A percentile compares a stretch with the other conserved stretches of the same genome.
phyloP scores from a whole-genome alignment of 2,888 invertebrate genomes.

The Callinectes sapidus region DNA sequence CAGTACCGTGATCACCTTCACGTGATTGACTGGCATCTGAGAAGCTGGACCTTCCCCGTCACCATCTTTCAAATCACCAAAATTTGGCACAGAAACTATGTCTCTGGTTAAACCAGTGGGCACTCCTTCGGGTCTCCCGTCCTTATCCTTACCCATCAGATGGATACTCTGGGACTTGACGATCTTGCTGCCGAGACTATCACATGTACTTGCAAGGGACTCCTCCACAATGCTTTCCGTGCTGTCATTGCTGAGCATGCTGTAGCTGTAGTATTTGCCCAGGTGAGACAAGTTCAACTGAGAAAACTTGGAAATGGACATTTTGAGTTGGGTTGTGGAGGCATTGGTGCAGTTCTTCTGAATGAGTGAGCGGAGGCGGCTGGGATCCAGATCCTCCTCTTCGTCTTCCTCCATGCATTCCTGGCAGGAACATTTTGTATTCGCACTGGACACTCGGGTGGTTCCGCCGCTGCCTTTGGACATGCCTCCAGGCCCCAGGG shows the following conservation, averaged over 20 bases:
- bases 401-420: slow-evolving; percentile 77
- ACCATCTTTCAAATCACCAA: slow-evolving; percentile 69
- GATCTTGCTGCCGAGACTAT: slow-evolving; percentile 70
- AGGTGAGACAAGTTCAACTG: slow-evolving; percentile 83
- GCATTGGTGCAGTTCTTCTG: slow-evolving; percentile 71
- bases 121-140: slow-evolving; percentile 31
- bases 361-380: slow-evolving; percentile 65
- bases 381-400: slow-evolving; percentile 70
- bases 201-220: slow-evolving; percentile 71
- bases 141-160: slow-evolving; percentile 69
- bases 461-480: not conserved
- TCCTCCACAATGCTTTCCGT: slow-evolving; percentile 79
- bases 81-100: slow-evolving; percentile 72
- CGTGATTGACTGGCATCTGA: slow-evolving; percentile 57
- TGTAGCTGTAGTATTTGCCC: slow-evolving; percentile 84
- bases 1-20: slow-evolving; percentile 68
- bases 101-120: slow-evolving; percentile 65
- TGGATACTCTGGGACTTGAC: slow-evolving; percentile 72
- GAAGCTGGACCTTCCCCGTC: slow-evolving; percentile 34
- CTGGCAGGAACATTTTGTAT: slow-evolving; percentile 76
- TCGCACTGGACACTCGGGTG: slow-evolving; percentile 74
- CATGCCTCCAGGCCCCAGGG: slow-evolving; percentile 40
- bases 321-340: slow-evolving; percentile 65
- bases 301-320: slow-evolving; percentile 82
- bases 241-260: slow-evolving; percentile 82